A percentile compares a stretch with the other conserved stretches of the same genome.
phyloP scores from a whole-genome alignment of 2,888 invertebrate species.

The Cosmia pyralina region DNA sequence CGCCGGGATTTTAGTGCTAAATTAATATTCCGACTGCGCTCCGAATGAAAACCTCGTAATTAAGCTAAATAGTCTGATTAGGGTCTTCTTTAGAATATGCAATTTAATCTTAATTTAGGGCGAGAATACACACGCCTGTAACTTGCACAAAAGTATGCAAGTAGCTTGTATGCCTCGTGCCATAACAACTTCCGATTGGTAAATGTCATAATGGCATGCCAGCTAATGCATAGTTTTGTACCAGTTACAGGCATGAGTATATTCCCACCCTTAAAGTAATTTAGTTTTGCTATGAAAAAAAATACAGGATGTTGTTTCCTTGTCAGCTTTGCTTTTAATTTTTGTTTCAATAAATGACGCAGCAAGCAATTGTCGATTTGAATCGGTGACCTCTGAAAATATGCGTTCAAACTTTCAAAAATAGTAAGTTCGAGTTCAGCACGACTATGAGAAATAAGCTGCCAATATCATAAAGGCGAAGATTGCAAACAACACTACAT shows the following conservation, averaged over 20 bases:
- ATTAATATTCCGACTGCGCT: constrained; percentile 75
- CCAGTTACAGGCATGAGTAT: too few species aligned
- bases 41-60: constrained; percentile 75
- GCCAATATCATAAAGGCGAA: background rate
- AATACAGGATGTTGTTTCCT: constrained; percentile 20
- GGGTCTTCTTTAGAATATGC: constrained; percentile 67
- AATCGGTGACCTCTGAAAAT: background rate
- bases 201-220: too few species aligned
- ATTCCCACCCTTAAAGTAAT: constrained; percentile 37
- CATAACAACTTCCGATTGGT: too few species aligned
- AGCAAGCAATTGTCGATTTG: background rate
- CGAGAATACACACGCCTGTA: too few species aligned
- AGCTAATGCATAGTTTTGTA: too few species aligned
- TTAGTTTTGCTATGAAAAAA: constrained; percentile 48
- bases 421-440: background rate
- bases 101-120: constrained; percentile 64
- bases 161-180: too few species aligned
- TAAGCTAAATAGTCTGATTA: constrained; percentile 80
- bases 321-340: background rate
- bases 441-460: constrained; percentile 3
- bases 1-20: constrained; percentile 54
- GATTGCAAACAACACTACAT: background rate
- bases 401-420: background rate
- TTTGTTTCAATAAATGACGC: background rate
- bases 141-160: too few species aligned